Evolutionary conservation across 2,797 vertebrate species (phyloP).

Genomic region (Lepilemur ruficaudatus): DNA sequence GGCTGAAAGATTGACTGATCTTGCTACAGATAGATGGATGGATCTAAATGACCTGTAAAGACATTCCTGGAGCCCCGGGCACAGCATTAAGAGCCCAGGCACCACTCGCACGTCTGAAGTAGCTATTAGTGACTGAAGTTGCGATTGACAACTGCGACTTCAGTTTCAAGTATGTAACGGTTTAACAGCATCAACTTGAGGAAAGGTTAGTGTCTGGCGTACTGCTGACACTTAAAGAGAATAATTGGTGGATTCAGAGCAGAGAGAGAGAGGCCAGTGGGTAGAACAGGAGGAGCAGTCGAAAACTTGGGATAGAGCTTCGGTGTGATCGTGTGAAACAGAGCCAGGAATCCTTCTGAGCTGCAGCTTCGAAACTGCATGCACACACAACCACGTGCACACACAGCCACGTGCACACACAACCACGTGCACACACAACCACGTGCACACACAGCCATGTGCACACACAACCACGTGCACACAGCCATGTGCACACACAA

Average conservation of each 20-base stretch:
- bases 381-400: not conserved
- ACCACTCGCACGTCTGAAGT: constrained; percentile 81
- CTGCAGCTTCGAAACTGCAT: not conserved
- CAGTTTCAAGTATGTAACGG: constrained; percentile 83
- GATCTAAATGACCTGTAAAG: constrained; percentile 86
- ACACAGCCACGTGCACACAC: too few species aligned
- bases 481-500: too few species aligned
- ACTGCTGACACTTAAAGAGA: constrained; percentile 84
- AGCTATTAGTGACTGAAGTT: constrained; percentile 87
- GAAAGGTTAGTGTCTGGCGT: constrained; percentile 84
- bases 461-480: too few species aligned
- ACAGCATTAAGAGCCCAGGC: constrained; percentile 80
- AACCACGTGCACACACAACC: fast-evolving
- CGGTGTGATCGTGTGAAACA: constrained; percentile 13
- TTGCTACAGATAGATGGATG: constrained; percentile 84
- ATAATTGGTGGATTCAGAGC: constrained; percentile 84
- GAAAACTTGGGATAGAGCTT: constrained; percentile 23
- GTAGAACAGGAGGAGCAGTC: constrained; percentile 57
- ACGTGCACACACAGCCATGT: too few species aligned
- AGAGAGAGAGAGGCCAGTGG: constrained; percentile 68
- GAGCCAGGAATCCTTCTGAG: constrained; percentile 33
- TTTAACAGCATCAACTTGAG: constrained; percentile 83
- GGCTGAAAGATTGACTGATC: constrained; percentile 82
- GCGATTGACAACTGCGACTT: constrained; percentile 83
- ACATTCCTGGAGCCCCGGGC: constrained; percentile 81